Conservation (phyloP, 2,113 vertebrate species). For the Camelus dromedarius region DNA sequence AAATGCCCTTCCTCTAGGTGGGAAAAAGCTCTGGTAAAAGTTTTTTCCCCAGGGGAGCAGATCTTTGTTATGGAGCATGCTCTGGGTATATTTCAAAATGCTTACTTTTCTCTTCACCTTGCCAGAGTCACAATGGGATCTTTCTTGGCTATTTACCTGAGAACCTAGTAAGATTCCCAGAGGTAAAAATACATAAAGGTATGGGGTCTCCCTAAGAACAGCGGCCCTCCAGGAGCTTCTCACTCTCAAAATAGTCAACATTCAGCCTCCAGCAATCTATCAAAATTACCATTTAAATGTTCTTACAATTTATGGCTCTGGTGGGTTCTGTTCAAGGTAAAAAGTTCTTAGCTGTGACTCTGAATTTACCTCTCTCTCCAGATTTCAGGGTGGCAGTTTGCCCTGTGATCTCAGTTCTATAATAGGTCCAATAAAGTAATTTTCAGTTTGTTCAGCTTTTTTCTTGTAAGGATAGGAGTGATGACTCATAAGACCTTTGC, state of each 20-base stretch:
- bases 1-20: neutral
- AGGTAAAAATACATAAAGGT: neutral
- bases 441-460: neutral
- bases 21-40: neutral
- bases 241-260: neutral
- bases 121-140: neutral
- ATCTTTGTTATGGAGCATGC: neutral
- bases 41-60: neutral
- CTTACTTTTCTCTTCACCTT: neutral
- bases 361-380: neutral
- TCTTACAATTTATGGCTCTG: neutral
- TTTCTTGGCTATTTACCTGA: neutral
- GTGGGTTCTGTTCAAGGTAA: neutral
- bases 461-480: neutral
- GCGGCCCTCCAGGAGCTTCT: neutral
- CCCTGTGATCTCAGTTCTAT: neutral
- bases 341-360: neutral
- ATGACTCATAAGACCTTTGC: neutral
- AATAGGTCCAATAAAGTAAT: neutral
- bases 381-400: neutral
- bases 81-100: neutral
- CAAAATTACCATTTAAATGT: slow-evolving; percentile 2
- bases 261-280: neutral
- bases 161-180: neutral
- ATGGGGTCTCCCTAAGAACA: neutral